Conservation (phyloP, 2,113 vertebrate genomes). For the Martes martes region DNA sequence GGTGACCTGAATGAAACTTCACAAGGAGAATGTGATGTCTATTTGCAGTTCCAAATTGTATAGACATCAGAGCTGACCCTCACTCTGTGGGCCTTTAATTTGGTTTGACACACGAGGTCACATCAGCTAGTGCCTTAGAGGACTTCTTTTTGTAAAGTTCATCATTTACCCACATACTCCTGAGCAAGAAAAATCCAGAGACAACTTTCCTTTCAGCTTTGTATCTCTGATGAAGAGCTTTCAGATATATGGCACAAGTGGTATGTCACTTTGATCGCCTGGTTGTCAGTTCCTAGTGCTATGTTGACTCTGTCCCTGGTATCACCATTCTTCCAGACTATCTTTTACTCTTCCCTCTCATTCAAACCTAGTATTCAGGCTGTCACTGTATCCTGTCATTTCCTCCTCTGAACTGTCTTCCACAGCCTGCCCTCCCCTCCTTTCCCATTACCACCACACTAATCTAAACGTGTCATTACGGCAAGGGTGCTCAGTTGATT, state of each 20-base stretch:
- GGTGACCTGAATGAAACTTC: slow-evolving; percentile 56
- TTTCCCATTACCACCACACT: neutral
- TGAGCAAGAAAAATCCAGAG: slow-evolving; percentile 2
- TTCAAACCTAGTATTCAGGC: slow-evolving; percentile 28
- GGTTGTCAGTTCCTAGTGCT: slow-evolving; percentile 35
- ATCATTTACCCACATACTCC: slow-evolving; percentile 46
- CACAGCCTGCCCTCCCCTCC: neutral
- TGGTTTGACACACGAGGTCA: slow-evolving; percentile 49
- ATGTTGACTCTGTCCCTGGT: slow-evolving; percentile 53
- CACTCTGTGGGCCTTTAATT: slow-evolving; percentile 60
- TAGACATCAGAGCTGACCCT: slow-evolving; percentile 64
- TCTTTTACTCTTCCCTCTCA: slow-evolving; percentile 39
- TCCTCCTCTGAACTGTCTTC: slow-evolving; percentile 48
- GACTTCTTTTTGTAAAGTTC: slow-evolving; percentile 46
- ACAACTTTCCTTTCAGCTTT: slow-evolving; percentile 43
- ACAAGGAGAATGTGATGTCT: slow-evolving; percentile 38
- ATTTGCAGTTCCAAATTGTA: slow-evolving; percentile 52
- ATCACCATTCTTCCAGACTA: neutral
- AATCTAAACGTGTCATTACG: neutral
- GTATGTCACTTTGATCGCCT: slow-evolving; percentile 54
- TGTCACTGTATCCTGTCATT: slow-evolving; percentile 47
- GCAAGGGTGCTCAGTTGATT: neutral
- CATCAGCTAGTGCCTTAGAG: slow-evolving; percentile 26
- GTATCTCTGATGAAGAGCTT: slow-evolving; percentile 46
- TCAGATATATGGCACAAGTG: slow-evolving; percentile 32